Conservation (phyloP, 2,888 invertebrate genomes). For the Polietes domitor region DNA sequence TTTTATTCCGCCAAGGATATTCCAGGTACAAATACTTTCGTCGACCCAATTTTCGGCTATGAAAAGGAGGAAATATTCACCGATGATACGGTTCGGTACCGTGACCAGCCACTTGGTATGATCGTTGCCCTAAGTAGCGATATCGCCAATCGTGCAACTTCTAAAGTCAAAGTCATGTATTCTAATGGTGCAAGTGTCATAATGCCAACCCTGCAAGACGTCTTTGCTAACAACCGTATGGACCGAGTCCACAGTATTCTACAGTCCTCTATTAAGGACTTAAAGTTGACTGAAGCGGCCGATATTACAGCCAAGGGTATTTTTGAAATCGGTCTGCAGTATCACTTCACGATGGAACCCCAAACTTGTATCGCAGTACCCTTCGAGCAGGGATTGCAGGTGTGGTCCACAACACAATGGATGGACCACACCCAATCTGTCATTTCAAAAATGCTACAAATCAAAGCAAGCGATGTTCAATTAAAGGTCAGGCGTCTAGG, state of each 20-base stretch:
- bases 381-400: conserved; percentile 86
- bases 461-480: conserved; percentile 85
- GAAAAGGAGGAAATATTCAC: conserved; percentile 80
- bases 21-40: conserved; percentile 84
- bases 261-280: conserved; percentile 45
- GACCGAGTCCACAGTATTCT: conserved; percentile 64
- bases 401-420: conserved; percentile 85
- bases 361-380: conserved; percentile 86
- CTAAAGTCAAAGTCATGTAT: conserved; percentile 82
- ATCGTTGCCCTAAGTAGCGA: conserved; percentile 85
- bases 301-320: conserved; percentile 79
- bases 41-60: conserved; percentile 76
- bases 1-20: conserved; percentile 85
- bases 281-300: conserved; percentile 51
- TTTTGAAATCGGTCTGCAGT: conserved; percentile 84
- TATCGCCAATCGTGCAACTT: conserved; percentile 83
- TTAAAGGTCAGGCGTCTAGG: conserved; percentile 87
- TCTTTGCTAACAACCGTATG: conserved; percentile 47
- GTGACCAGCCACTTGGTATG: conserved; percentile 88
- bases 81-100: conserved; percentile 80
- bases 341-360: conserved; percentile 88
- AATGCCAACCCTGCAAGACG: conserved; percentile 67
- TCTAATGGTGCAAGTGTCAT: conserved; percentile 63
- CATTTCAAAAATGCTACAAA: conserved; percentile 82
- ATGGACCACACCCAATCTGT: conserved; percentile 83